phyloP scores from a whole-genome alignment of 2,888 invertebrate genomes.

The Diabrotica balteata region DNA sequence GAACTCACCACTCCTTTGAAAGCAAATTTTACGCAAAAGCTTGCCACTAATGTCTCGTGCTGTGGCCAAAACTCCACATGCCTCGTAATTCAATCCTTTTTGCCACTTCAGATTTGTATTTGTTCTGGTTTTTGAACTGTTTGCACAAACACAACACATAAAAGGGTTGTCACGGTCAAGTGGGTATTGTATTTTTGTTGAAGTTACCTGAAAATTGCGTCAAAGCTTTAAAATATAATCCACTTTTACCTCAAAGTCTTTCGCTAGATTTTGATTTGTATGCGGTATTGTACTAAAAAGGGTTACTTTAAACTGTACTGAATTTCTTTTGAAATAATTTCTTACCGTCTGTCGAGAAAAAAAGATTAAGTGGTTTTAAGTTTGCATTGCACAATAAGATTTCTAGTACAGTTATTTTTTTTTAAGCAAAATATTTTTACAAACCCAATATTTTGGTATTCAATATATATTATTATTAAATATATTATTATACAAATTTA shows the following conservation, averaged over 20 bases:
- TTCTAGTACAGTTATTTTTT: too few species aligned
- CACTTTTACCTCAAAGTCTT: constrained; percentile 3
- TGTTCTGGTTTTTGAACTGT: constrained; percentile 30
- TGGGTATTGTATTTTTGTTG: constrained; percentile 27
- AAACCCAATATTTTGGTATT: too few species aligned
- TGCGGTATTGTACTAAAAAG: too few species aligned
- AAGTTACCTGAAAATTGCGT: constrained; percentile 42
- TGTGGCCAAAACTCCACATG: constrained; percentile 13
- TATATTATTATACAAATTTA: too few species aligned
- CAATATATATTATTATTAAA: too few species aligned
- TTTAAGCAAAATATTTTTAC: too few species aligned
- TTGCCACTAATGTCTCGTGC: constrained; percentile 21
- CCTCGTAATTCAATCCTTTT: constrained; percentile 29
- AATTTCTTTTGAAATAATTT: too few species aligned
- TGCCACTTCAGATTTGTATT: constrained; percentile 23
- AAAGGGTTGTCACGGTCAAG: constrained; percentile 41
- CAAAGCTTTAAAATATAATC: constrained; percentile 16
- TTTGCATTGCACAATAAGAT: too few species aligned
- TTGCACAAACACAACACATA: constrained; percentile 34
- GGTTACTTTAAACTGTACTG: too few species aligned
- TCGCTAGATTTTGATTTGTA: not conserved
- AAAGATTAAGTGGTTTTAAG: too few species aligned
- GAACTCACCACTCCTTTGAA: constrained; percentile 7
- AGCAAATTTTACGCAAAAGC: constrained; percentile 29
- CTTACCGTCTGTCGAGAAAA: too few species aligned